Base-by-base conservation (phyloP, 1,140 invertebrate genomes). In the Leguminivora glycinivorella region DNA sequence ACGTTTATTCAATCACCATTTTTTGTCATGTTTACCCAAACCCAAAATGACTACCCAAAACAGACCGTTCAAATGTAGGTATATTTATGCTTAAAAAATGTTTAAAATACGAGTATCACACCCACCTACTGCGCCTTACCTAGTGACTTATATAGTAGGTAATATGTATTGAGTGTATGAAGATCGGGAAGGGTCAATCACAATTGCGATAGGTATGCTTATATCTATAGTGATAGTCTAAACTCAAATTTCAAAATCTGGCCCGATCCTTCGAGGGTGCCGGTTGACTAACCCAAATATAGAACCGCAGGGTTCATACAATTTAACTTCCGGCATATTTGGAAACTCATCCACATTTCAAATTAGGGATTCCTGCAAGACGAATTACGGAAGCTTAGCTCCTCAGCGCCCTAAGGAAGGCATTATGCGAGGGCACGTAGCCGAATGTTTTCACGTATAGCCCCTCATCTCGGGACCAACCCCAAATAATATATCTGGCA, bases 291-390 rank as follows among this genome's bases (percentile, higher is more conserved):
- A 31, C 26, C 58, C 58, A 63, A 63, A 63, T 34, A 63, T 63
- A 63, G 58, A 31, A 31, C 14, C 24, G 26, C n/a, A 22, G 47
- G 58, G 26, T 29, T 29, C 58, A 29, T 63, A 63, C 58, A 71
- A 75, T 75, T 79, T 74, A 75, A 76, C 70, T 60, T 25, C 58
- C 56, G 69, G 80, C 58, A 63, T 79, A 89, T 86, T 87, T 77
- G 75, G 78, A 81, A 84, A 81, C 81, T 87, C 83, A 84, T 89
- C 83, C 87, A 89, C 87, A 89, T 88, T 90, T 90, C 86, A 91
- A 91, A 91, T 91, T 88, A 91, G 85, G 86, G 87, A 88, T 88
- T 91, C 86, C 89, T 85, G 74, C 72, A 91, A 91, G 89, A 91
- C 89, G 89, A 89, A 91, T 91, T 88, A 83, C 83, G 83, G 80